phyloP scores from a whole-genome alignment of 2,888 invertebrate genomes.

The Agrochola macilenta region DNA sequence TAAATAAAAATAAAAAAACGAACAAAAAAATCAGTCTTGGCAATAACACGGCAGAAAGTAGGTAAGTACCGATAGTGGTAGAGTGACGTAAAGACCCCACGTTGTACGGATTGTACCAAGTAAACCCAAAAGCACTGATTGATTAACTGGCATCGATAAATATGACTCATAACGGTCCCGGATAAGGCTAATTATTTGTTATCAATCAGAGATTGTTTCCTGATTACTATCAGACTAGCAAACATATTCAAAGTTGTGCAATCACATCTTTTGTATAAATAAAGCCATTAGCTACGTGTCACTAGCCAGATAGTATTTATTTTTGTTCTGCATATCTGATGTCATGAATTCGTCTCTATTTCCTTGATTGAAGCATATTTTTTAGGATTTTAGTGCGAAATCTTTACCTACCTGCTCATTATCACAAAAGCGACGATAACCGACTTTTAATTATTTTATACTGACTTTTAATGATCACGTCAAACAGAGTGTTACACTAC shows the following conservation, averaged over 20 bases:
- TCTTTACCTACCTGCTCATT: not conserved
- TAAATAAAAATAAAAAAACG: not conserved
- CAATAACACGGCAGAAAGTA: not conserved
- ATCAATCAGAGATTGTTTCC: constrained; percentile 12
- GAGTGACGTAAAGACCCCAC: not conserved
- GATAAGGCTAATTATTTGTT: constrained; percentile 2
- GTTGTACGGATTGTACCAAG: not conserved
- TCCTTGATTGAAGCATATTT: not conserved
- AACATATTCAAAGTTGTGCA: constrained; percentile 29
- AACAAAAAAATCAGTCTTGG: not conserved
- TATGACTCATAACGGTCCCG: constrained; percentile 22
- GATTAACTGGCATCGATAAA: constrained; percentile 9
- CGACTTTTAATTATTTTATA: too few species aligned
- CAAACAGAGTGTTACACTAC: too few species aligned
- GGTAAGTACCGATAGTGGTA: not conserved
- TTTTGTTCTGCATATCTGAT: not conserved
- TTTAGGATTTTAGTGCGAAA: not conserved
- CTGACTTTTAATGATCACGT: too few species aligned
- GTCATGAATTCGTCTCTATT: not conserved
- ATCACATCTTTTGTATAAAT: not conserved
- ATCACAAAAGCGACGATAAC: not conserved
- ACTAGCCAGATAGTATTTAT: not conserved
- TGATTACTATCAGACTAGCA: constrained; percentile 12
- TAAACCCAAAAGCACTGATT: constrained; percentile 8
- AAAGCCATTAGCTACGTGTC: not conserved